Evolutionary conservation across 92 coral and sea anemone species (phyloP).

Genomic region (Zoanthus solanderi): DNA sequence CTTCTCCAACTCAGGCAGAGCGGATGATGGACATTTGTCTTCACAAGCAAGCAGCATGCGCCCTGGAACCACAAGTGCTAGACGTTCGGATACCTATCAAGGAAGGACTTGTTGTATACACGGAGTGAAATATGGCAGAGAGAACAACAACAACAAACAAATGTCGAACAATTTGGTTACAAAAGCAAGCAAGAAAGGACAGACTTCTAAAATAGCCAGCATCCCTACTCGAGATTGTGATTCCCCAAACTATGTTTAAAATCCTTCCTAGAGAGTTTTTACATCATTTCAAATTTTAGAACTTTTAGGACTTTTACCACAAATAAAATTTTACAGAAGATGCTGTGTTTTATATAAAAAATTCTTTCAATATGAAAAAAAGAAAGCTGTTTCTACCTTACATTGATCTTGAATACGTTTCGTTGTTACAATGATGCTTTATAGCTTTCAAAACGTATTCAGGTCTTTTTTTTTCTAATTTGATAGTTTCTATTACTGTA

Average conservation of each 20-base stretch:
- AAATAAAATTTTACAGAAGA: no score
- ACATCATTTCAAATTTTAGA: no score
- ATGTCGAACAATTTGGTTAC: no score
- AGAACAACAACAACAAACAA: no score
- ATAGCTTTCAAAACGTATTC: no score
- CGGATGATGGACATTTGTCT: conserved; percentile 32
- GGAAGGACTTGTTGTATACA: conserved; percentile 9
- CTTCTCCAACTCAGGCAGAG: conserved; percentile 28
- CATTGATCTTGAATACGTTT: no score
- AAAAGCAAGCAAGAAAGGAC: not conserved
- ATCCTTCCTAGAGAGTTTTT: not conserved
- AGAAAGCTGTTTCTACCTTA: no score
- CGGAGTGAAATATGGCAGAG: conserved; percentile 4
- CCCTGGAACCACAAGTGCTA: not conserved
- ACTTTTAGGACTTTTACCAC: not conserved
- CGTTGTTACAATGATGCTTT: no score
- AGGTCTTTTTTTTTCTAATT: no score
- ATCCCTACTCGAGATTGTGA: conserved; percentile 14
- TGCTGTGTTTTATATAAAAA: no score
- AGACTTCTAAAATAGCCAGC: not conserved
- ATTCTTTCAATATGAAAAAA: no score
- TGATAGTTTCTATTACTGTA: no score
- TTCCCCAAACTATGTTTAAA: conserved; percentile 36
- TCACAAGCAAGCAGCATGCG: conserved; percentile 31
- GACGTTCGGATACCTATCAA: not conserved